Evolutionary conservation across 2,888 invertebrate species (phyloP).

Genomic region (Brachynemurus nebulosus): DNA sequence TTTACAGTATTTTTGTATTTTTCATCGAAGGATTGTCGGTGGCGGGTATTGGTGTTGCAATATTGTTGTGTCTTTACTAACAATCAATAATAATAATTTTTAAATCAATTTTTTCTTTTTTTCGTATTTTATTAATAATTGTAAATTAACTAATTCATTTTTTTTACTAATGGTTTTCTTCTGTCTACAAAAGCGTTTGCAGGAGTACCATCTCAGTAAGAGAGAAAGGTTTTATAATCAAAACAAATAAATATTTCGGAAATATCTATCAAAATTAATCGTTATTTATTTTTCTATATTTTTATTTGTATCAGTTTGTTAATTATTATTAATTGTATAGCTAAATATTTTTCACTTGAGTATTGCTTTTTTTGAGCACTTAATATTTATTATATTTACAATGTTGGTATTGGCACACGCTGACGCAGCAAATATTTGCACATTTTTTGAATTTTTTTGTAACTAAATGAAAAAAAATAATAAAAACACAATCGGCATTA

Average conservation of each 20-base stretch:
- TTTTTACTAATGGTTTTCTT: too few species aligned
- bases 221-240: too few species aligned
- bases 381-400: too few species aligned
- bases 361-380: conserved; percentile 37
- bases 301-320: conserved; percentile 24
- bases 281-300: too few species aligned
- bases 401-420: conserved; percentile 25
- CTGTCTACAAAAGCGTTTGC: conserved; percentile 38
- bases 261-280: too few species aligned
- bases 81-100: conserved; percentile 2
- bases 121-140: conserved; percentile 10
- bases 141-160: conserved; percentile 10
- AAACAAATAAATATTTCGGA: too few species aligned
- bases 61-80: conserved; percentile 12
- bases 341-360: conserved; percentile 47
- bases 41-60: conserved; percentile 16
- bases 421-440: conserved; percentile 31
- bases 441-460: not conserved
- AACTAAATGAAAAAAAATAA: not conserved
- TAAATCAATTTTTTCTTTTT: conserved; percentile 7
- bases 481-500: conserved; percentile 1
- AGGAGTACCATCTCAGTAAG: conserved; percentile 31
- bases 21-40: conserved; percentile 19
- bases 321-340: conserved; percentile 30
- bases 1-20: conserved; percentile 19